Evolutionary conservation across 2,888 invertebrate genomes (phyloP).

Genomic region (Linhomoeus sp.): DNA sequence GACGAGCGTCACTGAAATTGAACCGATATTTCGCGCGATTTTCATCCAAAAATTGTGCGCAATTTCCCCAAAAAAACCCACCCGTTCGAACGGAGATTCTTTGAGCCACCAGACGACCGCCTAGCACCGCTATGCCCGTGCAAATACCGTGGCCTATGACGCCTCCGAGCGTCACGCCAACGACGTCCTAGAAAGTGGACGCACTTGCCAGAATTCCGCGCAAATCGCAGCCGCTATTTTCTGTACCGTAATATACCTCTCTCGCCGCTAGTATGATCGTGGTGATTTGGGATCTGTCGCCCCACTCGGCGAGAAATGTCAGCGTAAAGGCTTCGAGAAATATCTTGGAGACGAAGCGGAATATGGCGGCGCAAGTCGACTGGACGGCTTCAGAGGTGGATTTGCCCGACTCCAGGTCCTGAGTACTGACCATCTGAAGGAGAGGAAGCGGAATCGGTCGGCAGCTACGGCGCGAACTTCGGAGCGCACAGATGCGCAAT

Average conservation of each 20-base stretch:
- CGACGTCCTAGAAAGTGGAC: conserved; percentile 45
- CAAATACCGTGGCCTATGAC: conserved; percentile 81
- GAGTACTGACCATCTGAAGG: too few relatives aligned
- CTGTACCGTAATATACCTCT: too few relatives aligned
- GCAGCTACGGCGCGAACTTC: too few relatives aligned
- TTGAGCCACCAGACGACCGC: conserved; percentile 86
- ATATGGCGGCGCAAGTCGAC: conserved; percentile 10
- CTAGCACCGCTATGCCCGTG: conserved; percentile 86
- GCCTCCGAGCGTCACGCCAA: conserved; percentile 82
- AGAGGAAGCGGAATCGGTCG: too few relatives aligned
- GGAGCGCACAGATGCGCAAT: too few relatives aligned
- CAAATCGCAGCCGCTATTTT: too few relatives aligned
- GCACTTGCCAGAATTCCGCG: too few relatives aligned
- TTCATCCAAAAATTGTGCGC: too few relatives aligned
- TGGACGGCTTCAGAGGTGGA: background rate
- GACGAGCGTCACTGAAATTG: conserved; percentile 66
- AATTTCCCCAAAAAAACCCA: too few relatives aligned
- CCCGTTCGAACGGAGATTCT: conserved; percentile 91
- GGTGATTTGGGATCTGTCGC: conserved; percentile 86
- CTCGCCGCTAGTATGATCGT: conserved; percentile 89
- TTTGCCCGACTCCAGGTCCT: conserved; percentile 18
- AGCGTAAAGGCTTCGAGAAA: conserved; percentile 79
- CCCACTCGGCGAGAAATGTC: conserved; percentile 98
- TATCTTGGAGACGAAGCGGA: conserved; percentile 40
- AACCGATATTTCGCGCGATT: too few relatives aligned